Evolutionary conservation across 2,113 vertebrate genomes (phyloP), one percentile per base, ranked within the genome.

Genomic region (Atherinomorus stipes): DNA sequence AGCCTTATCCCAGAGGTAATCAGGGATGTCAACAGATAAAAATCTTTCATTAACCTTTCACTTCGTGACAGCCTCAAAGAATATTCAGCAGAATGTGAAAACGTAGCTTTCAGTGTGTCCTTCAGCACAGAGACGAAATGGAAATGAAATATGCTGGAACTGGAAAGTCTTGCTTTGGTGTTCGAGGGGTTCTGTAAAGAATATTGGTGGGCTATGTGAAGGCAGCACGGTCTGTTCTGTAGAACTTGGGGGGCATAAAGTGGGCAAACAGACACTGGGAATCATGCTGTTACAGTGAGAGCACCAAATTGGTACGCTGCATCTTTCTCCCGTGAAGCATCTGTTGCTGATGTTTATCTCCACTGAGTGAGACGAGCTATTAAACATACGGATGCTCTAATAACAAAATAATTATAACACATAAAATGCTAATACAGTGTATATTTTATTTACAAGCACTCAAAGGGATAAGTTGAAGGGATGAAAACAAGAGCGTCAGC

Each of bases 21-120:
- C 82, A 1, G 56, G 19, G 37, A 83, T 71, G 86, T 87, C 89
- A 85, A 83, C 50, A 78, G 72, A 90, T 81, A 74, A 42, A 78
- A 74, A 86, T 87, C 75, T 88, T 87, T 85, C 78, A 87, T 88
- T 85, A 89, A 85, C 80, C 62, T 84, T 88, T 76, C 51, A 62
- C 83, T 83, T 71, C 64, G 34, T 66, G 15, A n/a, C 52, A 71
- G 7, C 52, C 49, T 58, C 49, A 63, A 40, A 57, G 11, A 79
- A 83, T 76, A 64, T 86, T 81, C 73, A 71, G 28, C 42, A 72
- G n/a, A 77, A 81, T 64, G 65, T 67, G 74, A 72, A 77, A 70
- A 23, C 53, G 26, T 3, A 3, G 26, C 2, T 0, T 57, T 59
- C 25, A 34, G 21, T 68, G 54, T 42, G 51, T 77, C 64, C 50